Conservation (phyloP, 2,888 invertebrate genomes). For the Coenonympha glycerion region DNA sequence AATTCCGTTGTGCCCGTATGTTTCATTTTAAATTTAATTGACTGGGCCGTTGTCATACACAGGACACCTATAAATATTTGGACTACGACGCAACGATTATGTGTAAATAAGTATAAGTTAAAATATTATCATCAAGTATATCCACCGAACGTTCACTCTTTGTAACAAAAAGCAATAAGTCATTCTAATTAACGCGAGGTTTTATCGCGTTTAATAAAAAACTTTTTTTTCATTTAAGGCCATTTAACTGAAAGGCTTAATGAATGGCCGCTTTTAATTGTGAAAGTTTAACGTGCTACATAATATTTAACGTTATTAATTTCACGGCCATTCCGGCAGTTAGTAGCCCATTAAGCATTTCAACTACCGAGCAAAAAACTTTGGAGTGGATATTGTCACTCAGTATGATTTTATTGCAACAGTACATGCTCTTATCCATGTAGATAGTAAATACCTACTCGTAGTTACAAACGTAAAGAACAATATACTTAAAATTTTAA, state of each 20-base stretch:
- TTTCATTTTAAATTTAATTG: slow-evolving; percentile 7
- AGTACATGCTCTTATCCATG: no score
- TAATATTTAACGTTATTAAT: background rate
- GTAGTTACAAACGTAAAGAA: no score
- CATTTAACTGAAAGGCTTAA: background rate
- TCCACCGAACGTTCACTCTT: no score
- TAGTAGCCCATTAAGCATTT: slow-evolving; percentile 14
- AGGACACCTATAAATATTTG: no score
- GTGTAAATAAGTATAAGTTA: no score
- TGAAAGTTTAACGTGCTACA: slow-evolving; percentile 2
- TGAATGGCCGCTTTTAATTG: background rate
- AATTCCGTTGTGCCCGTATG: slow-evolving; percentile 3
- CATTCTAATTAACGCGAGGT: background rate
- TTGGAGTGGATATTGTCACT: background rate
- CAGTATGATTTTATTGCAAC: no score
- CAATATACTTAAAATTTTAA: no score
- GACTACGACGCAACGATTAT: no score
- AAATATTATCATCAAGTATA: no score
- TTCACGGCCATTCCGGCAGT: slow-evolving; percentile 8
- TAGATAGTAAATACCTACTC: no score
- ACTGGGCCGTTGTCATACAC: background rate
- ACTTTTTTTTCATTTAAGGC: background rate
- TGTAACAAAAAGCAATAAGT: background rate
- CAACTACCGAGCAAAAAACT: slow-evolving; percentile 2
- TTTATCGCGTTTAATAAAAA: background rate